Evolutionary conservation across 1,140 invertebrate species (phyloP), one percentile per base, ranked within the genome.

Genomic region (Anoplophora glabripennis): DNA sequence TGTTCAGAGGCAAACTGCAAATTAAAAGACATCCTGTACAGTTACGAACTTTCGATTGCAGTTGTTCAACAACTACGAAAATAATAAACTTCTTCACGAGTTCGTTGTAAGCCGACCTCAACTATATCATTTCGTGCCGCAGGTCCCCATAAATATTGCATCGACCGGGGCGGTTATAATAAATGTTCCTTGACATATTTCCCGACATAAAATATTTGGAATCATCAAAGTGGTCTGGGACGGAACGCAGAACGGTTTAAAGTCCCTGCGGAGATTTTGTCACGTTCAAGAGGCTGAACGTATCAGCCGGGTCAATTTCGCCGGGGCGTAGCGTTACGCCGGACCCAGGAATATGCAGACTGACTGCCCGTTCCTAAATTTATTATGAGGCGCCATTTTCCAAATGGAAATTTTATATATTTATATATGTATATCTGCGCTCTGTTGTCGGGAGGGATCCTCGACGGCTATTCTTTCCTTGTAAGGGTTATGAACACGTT

Each of bases 231-330:
- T 48, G 54, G 21, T 12, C 41, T 51, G 46, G 41, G 45, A 33
- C 35, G 35, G 38, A 57, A 47, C 40, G 44, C 49, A 33, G 38
- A 38, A 55, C 44, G 49, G 54, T 64, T 66, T 67, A 65, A 68
- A 66, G 60, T 75, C 73, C 73, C 73, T 57, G 65, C 66, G 73
- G 73, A 75, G 73, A 73, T 75, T 75, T 75, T 75, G 73, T 75
- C 73, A 75, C 73, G 72, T 75, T 68, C 70, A 60, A 62, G 46
- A 60, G 63, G 69, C 66, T 68, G 62, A 62, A 66, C 64, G 63
- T 61, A 68, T 68, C 63, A 59, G 66, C 65, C 64, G 67, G 66
- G 66, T 64, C 61, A 63, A 64, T 66, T 70, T 54, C 48, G 47
- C 42, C 57, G 41, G 41, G 59, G 47, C 42, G 53, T 53, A 47